Base-by-base conservation (phyloP, 1,140 invertebrate species). In the Berghia stephanieae region DNA sequence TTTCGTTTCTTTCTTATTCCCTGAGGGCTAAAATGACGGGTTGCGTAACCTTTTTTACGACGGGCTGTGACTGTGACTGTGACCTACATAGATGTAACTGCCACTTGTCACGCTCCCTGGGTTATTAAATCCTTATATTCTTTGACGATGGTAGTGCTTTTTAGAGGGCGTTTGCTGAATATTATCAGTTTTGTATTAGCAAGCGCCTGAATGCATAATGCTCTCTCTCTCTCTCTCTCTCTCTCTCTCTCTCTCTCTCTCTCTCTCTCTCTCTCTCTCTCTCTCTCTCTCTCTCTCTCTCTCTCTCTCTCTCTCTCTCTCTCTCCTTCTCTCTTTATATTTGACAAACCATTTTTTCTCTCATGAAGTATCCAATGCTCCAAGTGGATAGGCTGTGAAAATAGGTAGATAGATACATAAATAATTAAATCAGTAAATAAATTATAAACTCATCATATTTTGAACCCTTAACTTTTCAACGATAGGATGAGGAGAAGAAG, bases 271-370 rank as follows among this genome's bases (percentile, higher is more conserved):
- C 66, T 27, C 66, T 34, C 66, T 27, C 66, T 34, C 66, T 27
- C 66, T 34, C 66, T 27, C 66, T 34, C 66, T 36, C 66, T 34
- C 66, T 21, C 66, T 34, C 66, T 27, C 66, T 68, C 66, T 49
- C 31, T 52, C n/a, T 24, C 46, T 16, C 69, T 42, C 46, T 16
- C 69, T 42, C 67, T 27, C 8, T 6, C 13, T 1, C 49, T 3
- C 42, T 18, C 34, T n/a, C 55, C 34, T n/a, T 18, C 21, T 57
- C 10, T 74, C 18, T 16, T 36, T 2, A 38, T 36, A 18, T 24
- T 38, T 27, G 24, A 31, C 34, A 18, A 31, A 36, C 36, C 49
- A 40, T 6, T 16, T 5, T 66, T 21, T 4, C 2, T 16, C 13
- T 34, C 13, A 36, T 38, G n/a, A 3, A 31, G 27, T 8, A 34